Evolutionary conservation across 2,888 invertebrate genomes (phyloP), one percentile per base, ranked within the genome.

Genomic region (Acleris emargana): DNA sequence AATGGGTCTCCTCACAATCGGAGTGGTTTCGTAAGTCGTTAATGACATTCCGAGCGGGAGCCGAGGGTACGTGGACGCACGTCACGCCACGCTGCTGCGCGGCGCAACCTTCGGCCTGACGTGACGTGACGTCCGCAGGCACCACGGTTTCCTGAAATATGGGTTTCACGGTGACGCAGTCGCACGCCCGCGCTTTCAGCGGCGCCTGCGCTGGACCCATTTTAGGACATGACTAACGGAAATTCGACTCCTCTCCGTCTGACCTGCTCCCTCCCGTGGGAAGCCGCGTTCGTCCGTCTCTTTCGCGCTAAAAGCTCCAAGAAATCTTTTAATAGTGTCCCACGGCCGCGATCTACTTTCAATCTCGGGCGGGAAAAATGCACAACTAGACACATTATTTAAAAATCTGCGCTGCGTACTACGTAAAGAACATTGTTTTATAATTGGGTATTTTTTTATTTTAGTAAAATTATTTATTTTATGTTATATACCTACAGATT

Each of bases 191-290:
- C 91, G 90, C 91, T 88, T 89, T 89, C 90, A 89, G 89, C 92
- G 89, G 91, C 90, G 93, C 94, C 93, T 90, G 89, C 86, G 89
- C 87, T 93, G 93, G 89, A 90, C 93, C 95, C 95, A 94, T 95
- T 94, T 95, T 95, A 94, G 95, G 95, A 94, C 94, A 94, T 94
- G 93, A 94, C 93, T 93, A 93, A 93, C 92, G 93, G 94, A 94
- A 95, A 95, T 94, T 93, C 92, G 94, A 94, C 90, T 90, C 92
- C 91, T 88, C 89, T 88, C 88, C 84, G 85, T 89, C 88, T 82
- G 84, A 77, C 87, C 86, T 85, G 91, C 85, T 92, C 92, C 73
- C 89, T 89, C 92, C 84, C 87, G 87, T 82, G 86, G 86, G 88
- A 84, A 76, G 82, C 77, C 79, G 71, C 75, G 80, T 88, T 74